Evolutionary conservation across 2,113 vertebrate genomes (phyloP).

Genomic region (Potamarius usumacintae): DNA sequence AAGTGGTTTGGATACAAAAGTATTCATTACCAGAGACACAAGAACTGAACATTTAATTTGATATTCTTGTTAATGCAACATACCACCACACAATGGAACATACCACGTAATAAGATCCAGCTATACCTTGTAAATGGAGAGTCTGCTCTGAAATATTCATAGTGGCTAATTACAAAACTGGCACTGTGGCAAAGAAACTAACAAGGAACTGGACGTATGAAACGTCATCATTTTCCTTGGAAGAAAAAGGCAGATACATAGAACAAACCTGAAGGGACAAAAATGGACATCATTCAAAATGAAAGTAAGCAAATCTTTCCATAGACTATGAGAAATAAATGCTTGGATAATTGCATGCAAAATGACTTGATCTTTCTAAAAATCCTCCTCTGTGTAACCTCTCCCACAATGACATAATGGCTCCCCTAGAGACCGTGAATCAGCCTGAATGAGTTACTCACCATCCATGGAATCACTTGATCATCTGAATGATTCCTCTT

Average conservation of each 20-base stretch:
- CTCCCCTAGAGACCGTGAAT: slow-evolving; percentile 35
- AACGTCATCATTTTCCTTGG: background rate
- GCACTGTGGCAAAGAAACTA: slow-evolving; percentile 40
- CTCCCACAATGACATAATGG: slow-evolving; percentile 27
- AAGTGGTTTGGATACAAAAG: background rate
- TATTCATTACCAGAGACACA: background rate
- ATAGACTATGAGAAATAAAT: slow-evolving; percentile 26
- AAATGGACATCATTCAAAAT: background rate
- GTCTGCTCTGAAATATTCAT: slow-evolving; percentile 65
- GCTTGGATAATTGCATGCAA: background rate
- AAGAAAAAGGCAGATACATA: background rate
- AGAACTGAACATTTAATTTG: background rate
- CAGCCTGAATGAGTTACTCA: slow-evolving; percentile 57
- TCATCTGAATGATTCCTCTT: slow-evolving; percentile 8
- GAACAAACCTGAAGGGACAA: background rate
- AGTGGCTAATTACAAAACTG: slow-evolving; percentile 58
- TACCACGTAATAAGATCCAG: slow-evolving; percentile 28
- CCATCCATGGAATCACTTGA: slow-evolving; percentile 42
- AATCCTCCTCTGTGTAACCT: slow-evolving; percentile 24
- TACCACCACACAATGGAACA: slow-evolving; percentile 7
- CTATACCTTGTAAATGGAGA: slow-evolving; percentile 55
- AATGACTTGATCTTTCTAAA: slow-evolving; percentile 23
- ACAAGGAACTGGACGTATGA: slow-evolving; percentile 15
- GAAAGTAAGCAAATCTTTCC: background rate
- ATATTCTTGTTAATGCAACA: slow-evolving; percentile 1